phyloP scores from a whole-genome alignment of 2,113 vertebrate genomes.

The Dromas ardeola region DNA sequence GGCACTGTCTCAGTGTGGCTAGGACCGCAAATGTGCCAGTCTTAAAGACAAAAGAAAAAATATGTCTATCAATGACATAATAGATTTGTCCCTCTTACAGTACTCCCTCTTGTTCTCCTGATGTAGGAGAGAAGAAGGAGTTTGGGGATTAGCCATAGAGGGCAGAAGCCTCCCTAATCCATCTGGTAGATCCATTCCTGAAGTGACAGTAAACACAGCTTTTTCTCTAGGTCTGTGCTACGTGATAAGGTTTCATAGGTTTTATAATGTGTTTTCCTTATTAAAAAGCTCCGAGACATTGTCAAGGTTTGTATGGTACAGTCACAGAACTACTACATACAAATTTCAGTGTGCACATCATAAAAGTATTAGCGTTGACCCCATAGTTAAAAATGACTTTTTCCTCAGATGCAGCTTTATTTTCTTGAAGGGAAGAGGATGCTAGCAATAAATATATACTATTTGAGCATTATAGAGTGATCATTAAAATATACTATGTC shows the following conservation, averaged over 20 bases:
- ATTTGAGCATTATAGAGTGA: background rate
- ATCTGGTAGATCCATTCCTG: background rate
- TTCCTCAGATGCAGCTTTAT: background rate
- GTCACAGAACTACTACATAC: background rate
- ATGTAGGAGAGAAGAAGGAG: background rate
- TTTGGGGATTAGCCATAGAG: background rate
- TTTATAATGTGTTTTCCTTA: background rate
- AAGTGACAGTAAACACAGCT: background rate
- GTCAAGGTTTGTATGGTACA: background rate
- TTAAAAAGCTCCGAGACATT: background rate
- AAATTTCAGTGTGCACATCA: background rate
- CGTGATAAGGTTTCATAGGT: rapidly evolving
- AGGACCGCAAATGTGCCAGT: background rate
- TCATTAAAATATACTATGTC: background rate
- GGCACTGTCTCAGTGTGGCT: background rate
- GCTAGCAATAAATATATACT: background rate
- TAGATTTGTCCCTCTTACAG: background rate
- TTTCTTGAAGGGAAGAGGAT: background rate
- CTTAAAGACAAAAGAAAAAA: background rate
- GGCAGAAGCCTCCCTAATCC: background rate
- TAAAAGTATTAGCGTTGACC: background rate
- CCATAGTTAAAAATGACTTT: background rate
- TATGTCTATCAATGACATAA: no score
- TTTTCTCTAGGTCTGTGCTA: background rate
- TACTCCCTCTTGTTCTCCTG: background rate